Base-by-base conservation (phyloP, 1,140 invertebrate genomes). In the Phymastichus coffea region DNA sequence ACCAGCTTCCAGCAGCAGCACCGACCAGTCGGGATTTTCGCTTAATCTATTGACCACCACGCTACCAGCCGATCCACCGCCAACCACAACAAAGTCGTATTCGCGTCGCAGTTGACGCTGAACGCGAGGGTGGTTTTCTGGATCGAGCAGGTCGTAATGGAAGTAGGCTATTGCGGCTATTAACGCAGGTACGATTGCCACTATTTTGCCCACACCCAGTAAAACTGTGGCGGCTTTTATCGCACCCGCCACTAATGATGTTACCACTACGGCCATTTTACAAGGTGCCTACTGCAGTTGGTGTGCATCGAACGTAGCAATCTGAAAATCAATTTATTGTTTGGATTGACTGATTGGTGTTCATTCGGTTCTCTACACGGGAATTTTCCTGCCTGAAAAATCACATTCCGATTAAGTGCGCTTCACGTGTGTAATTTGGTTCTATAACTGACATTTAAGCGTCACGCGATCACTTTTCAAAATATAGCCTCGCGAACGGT, bases 1-100 rank as follows among this genome's bases (percentile, higher is more conserved):
- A 1, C 94, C 94, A 0, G 93, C 93, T 78, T 97, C 94, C 17
- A 97, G 64, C 4, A 97, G 73, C 15, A 96, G 76, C 0, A 95
- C 87, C 51, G 83, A 91, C 87, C 90, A 92, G 20, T 87, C 79
- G 1, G 85, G 82, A 26, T 91, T 82, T 71, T 93, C 91, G 0
- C 92, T 87, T 1, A 98, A 77, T 33, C 95, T 81, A 57, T 91
- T 93, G 0, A 91, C 93, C 4, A 98, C 57, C 0, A 97, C 93
- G 1, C 88, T 84, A 4, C 95, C 95, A 2, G 93, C 93, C 0
- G 93, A 93, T 0, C 95, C 95, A 7, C 84, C 88, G 0, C 91
- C 92, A 1, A 94, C 80, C 0, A 92, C 83, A 0, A 94, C 81
- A 55, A 93, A 93, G 67, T 93, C 91, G 64, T 94, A 94, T 47